Base-by-base conservation (phyloP, 2,888 invertebrate species). In the Apamea monoglypha region DNA sequence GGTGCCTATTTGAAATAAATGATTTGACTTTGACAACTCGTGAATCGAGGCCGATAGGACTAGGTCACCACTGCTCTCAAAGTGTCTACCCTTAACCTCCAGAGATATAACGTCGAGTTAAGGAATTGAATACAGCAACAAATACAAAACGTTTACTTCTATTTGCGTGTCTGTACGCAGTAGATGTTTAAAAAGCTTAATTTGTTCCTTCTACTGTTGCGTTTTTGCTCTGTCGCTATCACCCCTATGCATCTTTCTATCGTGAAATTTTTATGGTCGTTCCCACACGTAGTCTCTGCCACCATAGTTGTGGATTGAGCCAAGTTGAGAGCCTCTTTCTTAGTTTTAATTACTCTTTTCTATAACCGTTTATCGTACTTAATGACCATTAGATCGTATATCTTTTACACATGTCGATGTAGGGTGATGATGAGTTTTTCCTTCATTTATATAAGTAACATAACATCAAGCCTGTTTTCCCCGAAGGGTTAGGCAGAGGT, bases 341-440 rank as follows among this genome's bases (percentile, higher is more conserved):
- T 36, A 69, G 25, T n/a, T 36, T 47, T 61, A 47, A 75, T 76
- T n/a, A 36, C 59, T 61, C 59, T 74, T 59, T 74, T 76, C 74
- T 59, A 8, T 59, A 14, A 1, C 29, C 18, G 32, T n/a, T 59
- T 59, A 74, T 8, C 5, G 18, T 47, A 32, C 44, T 32, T 76
- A 32, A 25, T 73, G 25, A 16, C 0, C 0, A 44, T 32, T 5
- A n/a, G 18, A 47, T 74, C 0, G 44, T 74, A 59, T n/a, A 1
- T 74, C 18, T 32, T 32, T 36, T 25, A 32, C 18, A 25, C 25
- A 40, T 32, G 32, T 56, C 29, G 29, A 18, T 32, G 12, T 14
- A 29, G 10, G 3, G 25, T 25, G 64, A 36, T 36, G 36, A 32
- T 29, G 6, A 44, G 1, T 50, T 50, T 7, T 29, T 29, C 7